Base-by-base conservation (phyloP, 2,888 invertebrate genomes). In the Gisinianus flammeolus region DNA sequence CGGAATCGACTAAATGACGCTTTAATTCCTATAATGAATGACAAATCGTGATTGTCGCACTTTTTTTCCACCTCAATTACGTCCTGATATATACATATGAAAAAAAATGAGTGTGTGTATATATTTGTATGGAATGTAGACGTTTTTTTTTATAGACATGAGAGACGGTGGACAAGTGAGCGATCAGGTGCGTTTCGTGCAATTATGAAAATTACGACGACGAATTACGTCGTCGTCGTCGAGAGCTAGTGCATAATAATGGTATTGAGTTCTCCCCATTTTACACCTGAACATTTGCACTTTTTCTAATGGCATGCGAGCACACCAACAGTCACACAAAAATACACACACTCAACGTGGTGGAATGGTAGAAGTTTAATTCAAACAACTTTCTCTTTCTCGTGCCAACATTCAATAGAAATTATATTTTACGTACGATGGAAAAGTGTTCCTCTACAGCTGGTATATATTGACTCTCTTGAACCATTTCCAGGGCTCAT, bases 181-280 rank as follows among this genome's bases (percentile, higher is more conserved):
- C 35, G 35, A 35, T 35, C 30, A 58, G 54, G 72, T 72, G 62
- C 26, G 72, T 54, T 52, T 62, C 52, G 56, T 58, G 72, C 58
- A 72, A 72, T 72, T 72, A 72, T 72, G 72, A 72, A 72, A 72
- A 72, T 72, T 72, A 72, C 72, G 56, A 54, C 22, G 16, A 24
- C 58, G 24, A 44, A 44, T 6, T 44, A 44, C 8, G 44, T 44
- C 6, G 5, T 58, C 12, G 5, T 22, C 24, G 12, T 62, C 8
- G 62, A 28, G 58, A 16, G 58, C 10, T 62, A 26, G 28, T 26
- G 26, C 12, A 26, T 62, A 62, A 72, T 72, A 58, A 58, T 31
- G 10, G 72, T 22, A 56, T 72, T 30, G 33, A 33, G 58, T 31
- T 58, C 62, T 58, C 54, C 58, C 72, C 56, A 31, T 58, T 58